Percentiles rank a stretch among this genome's conserved stretches.
Evolutionary conservation across 2,888 invertebrate genomes (phyloP).

Genomic region (Linyphia triangularis): DNA sequence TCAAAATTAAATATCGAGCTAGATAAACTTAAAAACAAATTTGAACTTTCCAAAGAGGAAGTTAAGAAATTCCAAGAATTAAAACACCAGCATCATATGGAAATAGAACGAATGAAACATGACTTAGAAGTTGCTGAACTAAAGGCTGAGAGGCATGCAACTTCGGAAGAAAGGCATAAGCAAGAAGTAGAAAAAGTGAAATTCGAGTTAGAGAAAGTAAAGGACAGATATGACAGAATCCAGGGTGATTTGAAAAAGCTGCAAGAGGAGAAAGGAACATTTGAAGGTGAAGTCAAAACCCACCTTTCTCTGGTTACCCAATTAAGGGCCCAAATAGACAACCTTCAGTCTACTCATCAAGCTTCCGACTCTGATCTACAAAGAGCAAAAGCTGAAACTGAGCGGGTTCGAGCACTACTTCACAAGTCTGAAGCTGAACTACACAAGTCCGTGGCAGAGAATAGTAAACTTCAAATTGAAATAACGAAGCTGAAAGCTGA

Average conservation of each 20-base stretch:
- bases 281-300: constrained; percentile 86
- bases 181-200: constrained; percentile 74
- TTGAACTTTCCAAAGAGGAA: constrained; percentile 59
- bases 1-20: constrained; percentile 78
- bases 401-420: constrained; percentile 76
- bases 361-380: constrained; percentile 66
- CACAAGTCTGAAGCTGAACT: constrained; percentile 77
- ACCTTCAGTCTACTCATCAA: constrained; percentile 67
- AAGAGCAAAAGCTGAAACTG: constrained; percentile 74
- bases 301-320: constrained; percentile 90
- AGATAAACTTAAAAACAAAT: constrained; percentile 65
- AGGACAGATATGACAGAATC: constrained; percentile 77
- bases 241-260: constrained; percentile 76
- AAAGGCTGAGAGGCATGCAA: constrained; percentile 65
- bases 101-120: constrained; percentile 72
- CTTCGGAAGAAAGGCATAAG: constrained; percentile 71
- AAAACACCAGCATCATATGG: constrained; percentile 73
- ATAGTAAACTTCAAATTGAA: constrained; percentile 77
- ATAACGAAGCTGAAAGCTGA: constrained; percentile 77
- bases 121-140: constrained; percentile 70
- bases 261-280: constrained; percentile 79
- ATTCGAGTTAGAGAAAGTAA: constrained; percentile 85
- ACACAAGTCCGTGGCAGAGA: constrained; percentile 76
- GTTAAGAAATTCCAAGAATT: constrained; percentile 65
- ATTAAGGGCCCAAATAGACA: constrained; percentile 80